Conservation (phyloP, 2,888 invertebrate species). For the Calameuta idolon region DNA sequence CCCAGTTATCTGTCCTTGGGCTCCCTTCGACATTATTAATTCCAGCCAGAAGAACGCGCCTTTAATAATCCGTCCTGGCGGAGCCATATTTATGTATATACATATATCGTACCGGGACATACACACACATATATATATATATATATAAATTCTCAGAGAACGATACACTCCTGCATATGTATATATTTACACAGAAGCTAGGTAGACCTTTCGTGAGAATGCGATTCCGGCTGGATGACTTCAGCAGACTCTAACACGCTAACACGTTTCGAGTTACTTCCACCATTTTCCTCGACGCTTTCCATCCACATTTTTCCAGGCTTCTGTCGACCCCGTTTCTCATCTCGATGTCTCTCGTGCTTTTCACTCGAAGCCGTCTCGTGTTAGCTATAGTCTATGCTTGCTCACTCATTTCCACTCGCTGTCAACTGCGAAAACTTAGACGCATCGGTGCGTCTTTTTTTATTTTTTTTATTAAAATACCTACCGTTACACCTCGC, state of each 20-base stretch:
- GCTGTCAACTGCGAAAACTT: not conserved
- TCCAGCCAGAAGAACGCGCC: not conserved
- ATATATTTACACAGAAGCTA: not conserved
- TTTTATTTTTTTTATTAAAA: not conserved
- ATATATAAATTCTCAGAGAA: not conserved
- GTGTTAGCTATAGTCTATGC: not conserved
- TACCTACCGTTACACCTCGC: not conserved
- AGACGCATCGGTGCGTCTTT: not conserved
- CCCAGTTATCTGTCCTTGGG: not conserved
- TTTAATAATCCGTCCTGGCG: not conserved
- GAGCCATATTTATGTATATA: too few relatives aligned
- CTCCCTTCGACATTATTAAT: not conserved
- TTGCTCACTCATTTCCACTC: not conserved
- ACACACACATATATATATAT: too few relatives aligned
- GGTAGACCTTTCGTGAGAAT: not conserved
- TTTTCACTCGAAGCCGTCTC: not conserved
- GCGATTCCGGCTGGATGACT: not conserved
- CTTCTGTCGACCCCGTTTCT: not conserved
- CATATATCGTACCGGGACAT: too few relatives aligned
- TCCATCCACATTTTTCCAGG: not conserved
- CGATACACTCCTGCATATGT: not conserved
- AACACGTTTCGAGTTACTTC: not conserved
- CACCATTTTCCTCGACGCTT: not conserved
- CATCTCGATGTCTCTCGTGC: not conserved
- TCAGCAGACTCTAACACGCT: not conserved